Evolutionary conservation across 2,113 vertebrate species (phyloP).

Genomic region (Candoia aspera): DNA sequence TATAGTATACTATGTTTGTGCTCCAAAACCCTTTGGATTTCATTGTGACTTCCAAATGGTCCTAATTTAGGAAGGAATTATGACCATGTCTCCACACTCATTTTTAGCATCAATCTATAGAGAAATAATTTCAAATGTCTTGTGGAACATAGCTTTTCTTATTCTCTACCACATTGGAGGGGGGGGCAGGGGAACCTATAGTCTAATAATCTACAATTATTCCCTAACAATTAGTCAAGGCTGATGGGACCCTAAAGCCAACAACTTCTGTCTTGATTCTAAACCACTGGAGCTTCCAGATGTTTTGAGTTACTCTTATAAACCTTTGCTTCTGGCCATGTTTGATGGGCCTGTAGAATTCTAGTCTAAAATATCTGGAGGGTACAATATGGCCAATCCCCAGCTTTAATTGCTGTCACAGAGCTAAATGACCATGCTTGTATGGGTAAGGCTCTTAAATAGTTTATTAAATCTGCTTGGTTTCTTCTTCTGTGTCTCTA

Average conservation of each 20-base stretch:
- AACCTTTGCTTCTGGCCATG: background rate
- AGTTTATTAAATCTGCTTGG: slow-evolving; percentile 52
- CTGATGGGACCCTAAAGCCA: background rate
- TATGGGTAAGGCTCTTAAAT: background rate
- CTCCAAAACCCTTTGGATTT: background rate
- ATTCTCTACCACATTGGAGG: background rate
- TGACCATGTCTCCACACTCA: background rate
- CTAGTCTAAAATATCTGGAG: background rate
- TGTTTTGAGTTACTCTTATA: background rate
- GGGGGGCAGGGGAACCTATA: background rate
- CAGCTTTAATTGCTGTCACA: background rate
- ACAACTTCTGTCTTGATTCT: background rate
- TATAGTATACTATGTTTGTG: too few relatives aligned
- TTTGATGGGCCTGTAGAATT: background rate
- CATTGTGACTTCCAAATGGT: background rate
- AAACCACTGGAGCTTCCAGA: background rate
- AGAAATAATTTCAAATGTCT: background rate
- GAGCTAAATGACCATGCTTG: slow-evolving; percentile 7
- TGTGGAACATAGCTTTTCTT: background rate
- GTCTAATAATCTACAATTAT: background rate
- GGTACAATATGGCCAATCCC: background rate
- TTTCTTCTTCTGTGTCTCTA: slow-evolving; percentile 65
- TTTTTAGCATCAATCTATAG: background rate
- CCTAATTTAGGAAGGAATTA: background rate
- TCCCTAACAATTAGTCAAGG: background rate